Base-by-base conservation (phyloP, 2,888 invertebrate genomes). In the Dusona sp. region DNA sequence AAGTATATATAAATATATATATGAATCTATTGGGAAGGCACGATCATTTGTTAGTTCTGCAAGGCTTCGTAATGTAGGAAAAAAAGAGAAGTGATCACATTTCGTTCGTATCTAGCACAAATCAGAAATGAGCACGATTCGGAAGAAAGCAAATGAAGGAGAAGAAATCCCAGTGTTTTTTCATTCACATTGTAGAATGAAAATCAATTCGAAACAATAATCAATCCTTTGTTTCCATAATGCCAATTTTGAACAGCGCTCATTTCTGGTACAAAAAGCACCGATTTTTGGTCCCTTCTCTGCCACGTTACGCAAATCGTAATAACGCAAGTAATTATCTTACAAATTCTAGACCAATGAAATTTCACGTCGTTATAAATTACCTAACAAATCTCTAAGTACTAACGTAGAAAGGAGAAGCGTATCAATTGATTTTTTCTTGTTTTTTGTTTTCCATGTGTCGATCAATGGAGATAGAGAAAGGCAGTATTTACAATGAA, bases 371-470 rank as follows among this genome's bases (percentile, higher is more conserved):
- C 68, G 64, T 79, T 83, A 86, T 86, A 83, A 86, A 83, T 86
- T 83, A 86, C 68, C 83, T 86, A 83, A 86, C 57, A 67, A 83
- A 83, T 81, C 54, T 86, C 77, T 83, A 80, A 83, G 80, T 83
- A 73, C 79, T 83, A 86, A 22, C 57, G 54, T 68, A 61, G 42
- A 42, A 68, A 51, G 25, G 57, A 54, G 45, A 80, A 83, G 82
- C 82, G 75, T 77, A 48, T 68, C 64, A 42, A 67, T 68, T 51
- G 25, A n/a, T n/a, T n/a, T n/a, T 45, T 64, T 51, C 33, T 33
- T 33, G 51, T 54, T 38, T 19, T 74, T 38, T 72, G 25, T 29
- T 70, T 29, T 29, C 29, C 9, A 25, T 48, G 22, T 25, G 45
- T 48, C 77, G 72, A 19, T 79, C n/a, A 68, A 42, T 57, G 36